Evolutionary conservation across 2,888 invertebrate species (phyloP), one percentile per base, ranked within the genome.

Genomic region (Campaea margaritaria): DNA sequence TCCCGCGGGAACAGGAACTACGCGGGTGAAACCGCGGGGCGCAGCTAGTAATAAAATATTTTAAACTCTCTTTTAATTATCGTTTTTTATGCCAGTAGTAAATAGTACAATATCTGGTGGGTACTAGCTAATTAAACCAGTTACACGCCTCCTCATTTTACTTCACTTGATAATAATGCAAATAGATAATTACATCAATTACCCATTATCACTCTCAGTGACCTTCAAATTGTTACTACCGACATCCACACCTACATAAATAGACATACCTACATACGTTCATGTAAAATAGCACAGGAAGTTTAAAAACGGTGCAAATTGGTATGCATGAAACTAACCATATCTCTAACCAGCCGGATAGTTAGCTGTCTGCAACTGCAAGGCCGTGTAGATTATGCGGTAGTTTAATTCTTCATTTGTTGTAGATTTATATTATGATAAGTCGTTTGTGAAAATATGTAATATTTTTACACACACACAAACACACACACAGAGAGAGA

Each of bases 231-330:
- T 36, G 51, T 58, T 58, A 12, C 34, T 42, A 46, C 14, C 1
- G 28, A 11, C 27, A 31, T 13, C 14, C 0, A 16, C 0, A 12
- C 8, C 39, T 8, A 44, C 15, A 48, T 38, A 39, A 21, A 39
- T 39, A 15, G 10, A n/a, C n/a, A n/a, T n/a, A n/a, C n/a, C n/a
- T n/a, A n/a, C n/a, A n/a, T n/a, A n/a, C n/a, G n/a, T n/a, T n/a
- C n/a, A n/a, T n/a, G n/a, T n/a, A 16, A 36, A 42, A 58, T 41
- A n/a, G 14, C 44, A 44, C 48, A 21, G 58, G 58, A 59, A 59
- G 53, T 58, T 44, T 53, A 44, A 43, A 50, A 48, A 53, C 53
- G 48, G 43, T 49, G 58, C 45, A 42, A 68, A 64, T 64, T 58
- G 52, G 42, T 50, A 36, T 38, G 21, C 45, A 59, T 56, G 47